phyloP scores from a whole-genome alignment of 2,888 invertebrate species.

The Acheta domesticus region DNA sequence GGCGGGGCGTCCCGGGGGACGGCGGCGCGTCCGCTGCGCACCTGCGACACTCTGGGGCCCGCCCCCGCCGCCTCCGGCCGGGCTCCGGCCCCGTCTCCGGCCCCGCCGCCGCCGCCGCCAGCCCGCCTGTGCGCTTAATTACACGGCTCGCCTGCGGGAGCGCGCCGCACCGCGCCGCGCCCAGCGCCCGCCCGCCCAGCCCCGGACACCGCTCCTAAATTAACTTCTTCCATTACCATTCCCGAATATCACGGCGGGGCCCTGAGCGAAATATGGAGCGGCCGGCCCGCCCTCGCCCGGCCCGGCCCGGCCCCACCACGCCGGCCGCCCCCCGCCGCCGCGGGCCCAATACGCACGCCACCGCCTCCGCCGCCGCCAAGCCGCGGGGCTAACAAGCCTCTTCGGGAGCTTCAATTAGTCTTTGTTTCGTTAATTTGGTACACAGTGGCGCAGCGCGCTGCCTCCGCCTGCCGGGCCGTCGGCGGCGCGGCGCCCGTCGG shows the following conservation, averaged over 20 bases:
- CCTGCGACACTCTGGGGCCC: background rate
- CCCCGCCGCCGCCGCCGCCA: background rate
- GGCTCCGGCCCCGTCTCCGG: background rate
- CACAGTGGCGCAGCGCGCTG: no score
- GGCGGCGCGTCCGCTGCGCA: background rate
- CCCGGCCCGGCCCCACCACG: background rate
- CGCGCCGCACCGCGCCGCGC: background rate
- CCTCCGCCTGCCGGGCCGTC: no score
- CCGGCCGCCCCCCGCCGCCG: no score
- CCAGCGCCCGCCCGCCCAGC: background rate
- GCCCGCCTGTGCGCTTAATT: background rate
- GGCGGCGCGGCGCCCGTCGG: no score
- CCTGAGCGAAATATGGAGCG: slow-evolving; percentile 1
- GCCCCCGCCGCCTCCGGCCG: background rate
- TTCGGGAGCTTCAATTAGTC: no score
- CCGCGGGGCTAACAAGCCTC: no score
- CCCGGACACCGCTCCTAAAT: background rate
- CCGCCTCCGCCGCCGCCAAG: no score
- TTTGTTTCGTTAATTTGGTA: no score
- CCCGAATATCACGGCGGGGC: background rate
- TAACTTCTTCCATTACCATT: slow-evolving; percentile 18
- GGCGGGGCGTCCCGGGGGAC: background rate
- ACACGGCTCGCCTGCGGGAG: slow-evolving; percentile 9
- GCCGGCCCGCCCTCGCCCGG: background rate
- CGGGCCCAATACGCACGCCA: no score